Evolutionary conservation across 1,140 invertebrate species (phyloP), one percentile per base, ranked within the genome.

Genomic region (Pachypsylla venusta): DNA sequence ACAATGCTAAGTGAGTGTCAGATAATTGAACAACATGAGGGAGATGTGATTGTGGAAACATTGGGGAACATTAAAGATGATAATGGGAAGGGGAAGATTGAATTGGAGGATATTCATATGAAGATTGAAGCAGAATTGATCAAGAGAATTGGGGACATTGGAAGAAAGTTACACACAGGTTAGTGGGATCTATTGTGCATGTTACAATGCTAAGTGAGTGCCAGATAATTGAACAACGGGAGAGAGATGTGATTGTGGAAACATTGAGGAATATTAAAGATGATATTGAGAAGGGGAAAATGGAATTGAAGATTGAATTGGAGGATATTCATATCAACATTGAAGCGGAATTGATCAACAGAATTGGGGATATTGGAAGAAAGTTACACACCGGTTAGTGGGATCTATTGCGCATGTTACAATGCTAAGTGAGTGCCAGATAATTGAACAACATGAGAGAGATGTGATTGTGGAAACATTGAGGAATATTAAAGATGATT

Each of bases 321-420:
- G 60, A 60, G 25, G 60, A 60, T 22, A 59, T 60, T 19, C 60
- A 60, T 54, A 42, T n/a, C 55, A 20, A 24, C 5, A 16, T 60
- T 19, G 60, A 60, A 25, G 14, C 22, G 5, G 24, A 25, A 28
- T 28, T 60, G 7, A 59, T 60, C 25, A 26, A 25, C 14, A 25
- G 28, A 25, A 30, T 79, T 62, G 77, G 77, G 53, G 59, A 67
- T 48, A 66, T 66, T 24, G 78, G 72, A 14, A 73, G 74, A 3
- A 85, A 87, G 60, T 70, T 92, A 20, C 89, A 90, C 65, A 87
- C 84, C 1, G 42, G 42, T 48, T 19, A 48, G 42, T n/a, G n/a
- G n/a, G n/a, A n/a, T n/a, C n/a, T n/a, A n/a, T n/a, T n/a, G n/a
- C n/a, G n/a, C n/a, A n/a, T n/a, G n/a, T n/a, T n/a, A n/a, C n/a